Conservation (phyloP, 1,140 invertebrate genomes). For the Rhysida immarginata region DNA sequence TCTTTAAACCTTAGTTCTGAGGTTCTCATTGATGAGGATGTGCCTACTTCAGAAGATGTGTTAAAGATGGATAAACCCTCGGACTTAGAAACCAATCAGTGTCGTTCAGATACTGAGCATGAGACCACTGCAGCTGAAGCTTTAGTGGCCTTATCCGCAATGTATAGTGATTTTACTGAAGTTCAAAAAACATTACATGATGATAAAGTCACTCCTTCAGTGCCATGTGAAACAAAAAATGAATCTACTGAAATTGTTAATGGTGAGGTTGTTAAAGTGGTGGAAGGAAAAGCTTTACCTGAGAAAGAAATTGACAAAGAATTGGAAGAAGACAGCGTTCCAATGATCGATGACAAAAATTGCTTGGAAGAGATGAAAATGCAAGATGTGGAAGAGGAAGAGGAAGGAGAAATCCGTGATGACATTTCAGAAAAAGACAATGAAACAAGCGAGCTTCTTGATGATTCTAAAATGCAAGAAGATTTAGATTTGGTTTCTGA, state of each 20-base stretch:
- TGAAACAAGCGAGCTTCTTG: too few species aligned
- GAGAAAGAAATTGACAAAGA: background rate
- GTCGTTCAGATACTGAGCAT: background rate
- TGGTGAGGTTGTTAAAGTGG: background rate
- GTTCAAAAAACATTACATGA: too few species aligned
- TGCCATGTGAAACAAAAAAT: background rate
- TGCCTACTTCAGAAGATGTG: background rate
- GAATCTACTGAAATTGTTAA: background rate
- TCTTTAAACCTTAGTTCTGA: background rate
- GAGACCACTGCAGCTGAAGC: constrained; percentile 36
- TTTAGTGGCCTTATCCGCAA: constrained; percentile 32
- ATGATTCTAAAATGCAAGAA: too few species aligned
- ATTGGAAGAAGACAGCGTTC: background rate
- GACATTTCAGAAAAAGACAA: too few species aligned
- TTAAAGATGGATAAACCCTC: background rate
- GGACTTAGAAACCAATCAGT: background rate
- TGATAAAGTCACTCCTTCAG: too few species aligned
- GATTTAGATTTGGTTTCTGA: too few species aligned
- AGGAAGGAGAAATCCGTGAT: too few species aligned
- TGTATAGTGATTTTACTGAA: background rate
- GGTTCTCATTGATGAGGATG: background rate
- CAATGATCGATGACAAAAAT: too few species aligned
- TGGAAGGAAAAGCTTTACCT: background rate
- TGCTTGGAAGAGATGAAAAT: too few species aligned
- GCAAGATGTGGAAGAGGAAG: background rate